Conservation (phyloP, 2,113 vertebrate species). For the Hipposideros armiger region DNA sequence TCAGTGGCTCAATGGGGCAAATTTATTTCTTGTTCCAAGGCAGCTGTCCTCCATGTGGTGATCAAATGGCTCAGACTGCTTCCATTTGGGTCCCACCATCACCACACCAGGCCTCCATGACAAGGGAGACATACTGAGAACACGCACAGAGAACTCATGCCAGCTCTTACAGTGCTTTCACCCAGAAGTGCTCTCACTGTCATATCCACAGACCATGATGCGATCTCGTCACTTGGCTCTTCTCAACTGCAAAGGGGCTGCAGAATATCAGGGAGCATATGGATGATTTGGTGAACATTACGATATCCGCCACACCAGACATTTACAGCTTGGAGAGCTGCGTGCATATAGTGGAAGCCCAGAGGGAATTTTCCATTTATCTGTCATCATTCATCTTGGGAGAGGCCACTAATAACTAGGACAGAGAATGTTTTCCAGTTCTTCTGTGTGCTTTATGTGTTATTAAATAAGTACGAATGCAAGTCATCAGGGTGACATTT, state of each 20-base stretch:
- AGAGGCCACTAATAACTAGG: conserved; percentile 58
- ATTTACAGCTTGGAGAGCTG: conserved; percentile 20
- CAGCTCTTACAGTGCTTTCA: background rate
- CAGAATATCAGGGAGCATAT: background rate
- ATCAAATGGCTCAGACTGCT: background rate
- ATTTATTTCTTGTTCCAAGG: conserved; percentile 37
- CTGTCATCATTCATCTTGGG: conserved; percentile 54
- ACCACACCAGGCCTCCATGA: background rate
- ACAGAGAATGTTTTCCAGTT: conserved; percentile 58
- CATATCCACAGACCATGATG: background rate
- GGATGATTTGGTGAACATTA: background rate
- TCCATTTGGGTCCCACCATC: background rate
- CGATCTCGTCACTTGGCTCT: background rate
- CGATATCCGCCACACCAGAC: conserved; percentile 30
- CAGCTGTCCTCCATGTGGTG: background rate
- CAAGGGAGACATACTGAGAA: background rate
- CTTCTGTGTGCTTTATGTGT: conserved; percentile 21
- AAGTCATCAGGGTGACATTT: conserved; percentile 11
- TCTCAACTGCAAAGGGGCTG: background rate
- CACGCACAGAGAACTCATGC: background rate
- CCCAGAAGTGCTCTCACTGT: background rate
- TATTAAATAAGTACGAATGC: conserved; percentile 4
- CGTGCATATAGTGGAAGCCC: background rate
- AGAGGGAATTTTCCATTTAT: conserved; percentile 65
- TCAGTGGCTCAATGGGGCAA: background rate